These are phyloP conservation scores for Thumatha senex DNA, from an alignment of 2,888 invertebrate species.

Conservation along the genomic window DNA sequence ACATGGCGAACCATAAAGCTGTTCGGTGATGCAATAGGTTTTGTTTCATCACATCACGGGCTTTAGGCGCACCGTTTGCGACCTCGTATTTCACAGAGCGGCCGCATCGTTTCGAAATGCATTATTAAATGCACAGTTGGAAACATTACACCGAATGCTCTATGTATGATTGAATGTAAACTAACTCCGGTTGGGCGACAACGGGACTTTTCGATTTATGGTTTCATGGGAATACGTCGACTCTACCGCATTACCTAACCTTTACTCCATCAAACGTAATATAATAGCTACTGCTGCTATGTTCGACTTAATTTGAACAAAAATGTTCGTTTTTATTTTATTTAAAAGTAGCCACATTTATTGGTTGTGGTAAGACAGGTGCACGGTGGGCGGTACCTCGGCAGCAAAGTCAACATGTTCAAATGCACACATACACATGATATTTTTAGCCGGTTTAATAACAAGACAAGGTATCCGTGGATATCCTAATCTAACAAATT, in stretches of 20 bases:
- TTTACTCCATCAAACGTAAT: constrained; percentile 5
- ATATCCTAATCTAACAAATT: constrained; percentile 42
- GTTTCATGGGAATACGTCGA: constrained; percentile 45
- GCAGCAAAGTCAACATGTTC: constrained; percentile 56
- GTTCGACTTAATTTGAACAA: constrained; percentile 1
- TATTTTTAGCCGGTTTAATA: constrained; percentile 66
- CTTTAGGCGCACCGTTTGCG: constrained; percentile 73
- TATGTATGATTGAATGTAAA: constrained; percentile 63
- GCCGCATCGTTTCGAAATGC: constrained; percentile 81
- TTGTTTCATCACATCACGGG: constrained; percentile 75
- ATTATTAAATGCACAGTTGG: constrained; percentile 77
- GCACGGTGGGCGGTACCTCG: constrained; percentile 51
- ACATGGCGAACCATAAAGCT: constrained; percentile 72
- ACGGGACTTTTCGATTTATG: constrained; percentile 40
- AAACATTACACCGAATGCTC: constrained; percentile 57
- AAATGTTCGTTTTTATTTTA: constrained; percentile 8
- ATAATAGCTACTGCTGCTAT: constrained; percentile 1
- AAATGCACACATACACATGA: constrained; percentile 51
- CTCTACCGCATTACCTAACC: constrained; percentile 14
- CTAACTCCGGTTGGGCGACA: constrained; percentile 44
- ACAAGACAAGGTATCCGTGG: constrained; percentile 50
- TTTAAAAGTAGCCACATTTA: constrained; percentile 29
- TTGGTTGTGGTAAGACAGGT: constrained; percentile 61
- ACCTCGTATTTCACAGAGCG: constrained; percentile 78
- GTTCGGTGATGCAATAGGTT: constrained; percentile 75